Evolutionary conservation across 2,888 invertebrate genomes (phyloP).

Genomic region (Drosophila heteroneura): DNA sequence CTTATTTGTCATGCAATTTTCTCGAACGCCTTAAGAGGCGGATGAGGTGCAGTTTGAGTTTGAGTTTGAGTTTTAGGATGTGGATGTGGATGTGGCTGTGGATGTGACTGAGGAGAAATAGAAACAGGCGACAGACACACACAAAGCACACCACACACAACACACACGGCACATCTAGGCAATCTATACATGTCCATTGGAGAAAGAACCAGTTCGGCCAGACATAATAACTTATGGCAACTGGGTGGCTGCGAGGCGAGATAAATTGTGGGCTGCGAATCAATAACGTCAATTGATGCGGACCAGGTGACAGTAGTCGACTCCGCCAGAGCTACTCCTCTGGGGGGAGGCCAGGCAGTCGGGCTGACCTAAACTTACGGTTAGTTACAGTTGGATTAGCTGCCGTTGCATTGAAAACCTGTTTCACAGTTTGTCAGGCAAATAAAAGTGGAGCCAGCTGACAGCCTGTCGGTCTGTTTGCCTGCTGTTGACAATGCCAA

Average conservation of each 20-base stretch:
- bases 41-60: slow-evolving; percentile 25
- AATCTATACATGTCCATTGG: slow-evolving; percentile 69
- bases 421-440: slow-evolving; percentile 50
- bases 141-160: not conserved
- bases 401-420: slow-evolving; percentile 41
- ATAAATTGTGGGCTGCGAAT: slow-evolving; percentile 75
- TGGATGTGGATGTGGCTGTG: not conserved
- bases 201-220: slow-evolving; percentile 63
- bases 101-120: slow-evolving; percentile 16
- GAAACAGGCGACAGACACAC: slow-evolving; percentile 21
- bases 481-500: slow-evolving; percentile 49
- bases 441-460: slow-evolving; percentile 35
- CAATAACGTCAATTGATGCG: slow-evolving; percentile 74
- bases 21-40: slow-evolving; percentile 71
- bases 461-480: slow-evolving; percentile 21
- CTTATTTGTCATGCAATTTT: slow-evolving; percentile 80
- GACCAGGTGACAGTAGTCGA: slow-evolving; percentile 65
- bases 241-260: slow-evolving; percentile 62
- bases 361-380: slow-evolving; percentile 58
- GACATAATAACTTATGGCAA: slow-evolving; percentile 78
- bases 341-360: slow-evolving; percentile 11
- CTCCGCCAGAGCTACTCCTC: slow-evolving; percentile 10
- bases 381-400: slow-evolving; percentile 65
- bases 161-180: slow-evolving; percentile 56
- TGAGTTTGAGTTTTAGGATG: slow-evolving; percentile 1